Conservation (phyloP, 2,113 vertebrate genomes). For the Bufo bufo region DNA sequence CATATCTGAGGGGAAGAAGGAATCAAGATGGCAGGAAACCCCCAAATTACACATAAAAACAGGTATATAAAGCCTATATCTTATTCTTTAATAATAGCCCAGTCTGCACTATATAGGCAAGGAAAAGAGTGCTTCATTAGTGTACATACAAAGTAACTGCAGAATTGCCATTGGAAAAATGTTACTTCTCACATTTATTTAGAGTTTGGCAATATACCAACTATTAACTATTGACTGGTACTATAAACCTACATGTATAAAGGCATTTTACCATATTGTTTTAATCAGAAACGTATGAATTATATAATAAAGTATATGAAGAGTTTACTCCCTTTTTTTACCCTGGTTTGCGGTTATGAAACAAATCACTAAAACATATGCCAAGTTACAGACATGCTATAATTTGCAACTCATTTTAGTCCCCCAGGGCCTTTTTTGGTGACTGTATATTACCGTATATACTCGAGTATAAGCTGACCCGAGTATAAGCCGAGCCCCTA, state of each 20-base stretch:
- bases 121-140: no score
- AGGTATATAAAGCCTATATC: no score
- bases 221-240: background rate
- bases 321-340: background rate
- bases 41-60: no score
- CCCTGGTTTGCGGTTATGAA: conserved; percentile 26
- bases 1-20: no score
- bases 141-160: background rate
- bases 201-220: background rate
- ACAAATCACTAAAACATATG: conserved; percentile 6
- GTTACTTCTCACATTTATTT: background rate
- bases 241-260: background rate
- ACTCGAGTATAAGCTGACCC: no score
- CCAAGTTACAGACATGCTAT: background rate
- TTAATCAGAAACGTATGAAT: conserved; percentile 14
- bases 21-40: no score
- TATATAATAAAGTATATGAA: conserved; percentile 6
- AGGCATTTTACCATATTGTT: conserved; percentile 11
- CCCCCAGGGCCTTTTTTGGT: no score
- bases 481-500: no score
- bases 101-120: no score
- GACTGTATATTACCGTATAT: no score
- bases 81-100: no score
- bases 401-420: background rate
- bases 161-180: background rate